Evolutionary conservation across 2,888 invertebrate genomes (phyloP), one percentile per base, ranked within the genome.

Genomic region (Pyrrhosoma nymphula): DNA sequence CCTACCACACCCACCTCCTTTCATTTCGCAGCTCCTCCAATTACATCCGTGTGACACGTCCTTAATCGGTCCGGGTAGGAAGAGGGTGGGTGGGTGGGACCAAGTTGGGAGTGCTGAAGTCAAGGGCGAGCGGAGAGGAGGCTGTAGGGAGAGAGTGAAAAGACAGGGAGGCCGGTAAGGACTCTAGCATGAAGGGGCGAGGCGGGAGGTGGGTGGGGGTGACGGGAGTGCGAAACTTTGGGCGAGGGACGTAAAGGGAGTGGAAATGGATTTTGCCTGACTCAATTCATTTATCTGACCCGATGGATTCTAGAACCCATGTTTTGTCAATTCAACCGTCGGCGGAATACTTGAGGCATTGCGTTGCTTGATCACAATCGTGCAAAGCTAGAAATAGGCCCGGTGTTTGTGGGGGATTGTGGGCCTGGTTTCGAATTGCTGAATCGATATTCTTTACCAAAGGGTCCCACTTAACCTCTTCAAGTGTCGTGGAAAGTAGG

Each of bases 21-120:
- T 93, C 93, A 93, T 93, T 93, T 93, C 93, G n/a, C 93, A 69
- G 93, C 93, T 93, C 63, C 93, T 93, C 93, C 93, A 93, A 93
- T 93, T 93, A 93, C 93, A 93, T 93, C 93, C 93, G 69, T 30
- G 69, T 93, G 93, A 93, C 93, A 93, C 93, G 93, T 75, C 93
- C 75, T 93, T 93, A 93, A 93, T 93, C 93, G 93, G 93, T 23
- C 93, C 47, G 60, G 35, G 63, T 47, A 63, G 91, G 90, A 56
- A 90, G 90, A 56, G 90, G 90, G 56, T 30, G 90, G 90, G 56
- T 30, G 90, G 56, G 56, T 56, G 63, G 75, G 75, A 30, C 93
- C 14, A 63, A 93, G 63, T 82, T 35, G 82, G 82, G 82, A 35
- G 30, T 35, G 82, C 82, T 35, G 82, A 82, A 82, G 82, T 82